These are phyloP conservation scores for Leucopsar rothschildi DNA, from an alignment of 2,113 vertebrate species.

Conservation along the genomic window DNA sequence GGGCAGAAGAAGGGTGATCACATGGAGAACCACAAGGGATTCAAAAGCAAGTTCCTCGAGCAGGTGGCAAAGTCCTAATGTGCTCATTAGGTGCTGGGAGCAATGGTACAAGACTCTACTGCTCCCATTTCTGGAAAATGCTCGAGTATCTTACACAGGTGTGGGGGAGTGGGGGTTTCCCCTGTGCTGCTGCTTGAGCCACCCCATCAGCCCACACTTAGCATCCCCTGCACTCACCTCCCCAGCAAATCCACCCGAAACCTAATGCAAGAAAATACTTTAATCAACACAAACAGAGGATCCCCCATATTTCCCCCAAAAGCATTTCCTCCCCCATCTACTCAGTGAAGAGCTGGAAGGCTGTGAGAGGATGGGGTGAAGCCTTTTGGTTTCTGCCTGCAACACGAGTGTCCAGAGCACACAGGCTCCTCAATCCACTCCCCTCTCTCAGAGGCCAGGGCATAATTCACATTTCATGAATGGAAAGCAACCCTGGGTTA, in stretches of 20 bases:
- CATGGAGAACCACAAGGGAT: rapidly evolving
- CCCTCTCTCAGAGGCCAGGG: neutral
- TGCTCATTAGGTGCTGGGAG: neutral
- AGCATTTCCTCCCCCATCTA: neutral
- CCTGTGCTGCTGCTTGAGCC: neutral
- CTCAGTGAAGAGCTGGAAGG: neutral
- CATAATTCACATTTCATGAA: constrained; percentile 14
- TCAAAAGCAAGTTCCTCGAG: neutral
- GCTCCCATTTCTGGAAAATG: neutral
- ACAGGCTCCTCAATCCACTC: rapidly evolving
- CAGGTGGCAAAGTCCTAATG: neutral
- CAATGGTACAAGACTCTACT: neutral
- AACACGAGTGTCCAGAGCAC: neutral
- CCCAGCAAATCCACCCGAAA: neutral
- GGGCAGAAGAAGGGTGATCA: neutral
- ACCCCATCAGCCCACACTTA: neutral
- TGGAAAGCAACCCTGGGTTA: neutral
- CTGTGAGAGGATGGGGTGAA: neutral
- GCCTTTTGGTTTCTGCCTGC: neutral
- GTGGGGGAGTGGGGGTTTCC: neutral
- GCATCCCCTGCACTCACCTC: neutral
- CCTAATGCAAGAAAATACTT: neutral
- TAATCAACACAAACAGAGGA: neutral
- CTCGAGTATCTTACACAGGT: rapidly evolving
- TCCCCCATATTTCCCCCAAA: neutral